Base-by-base conservation (phyloP, 37 sponge, comb jelly and placozoan species). In the Ephydatia muelleri region DNA sequence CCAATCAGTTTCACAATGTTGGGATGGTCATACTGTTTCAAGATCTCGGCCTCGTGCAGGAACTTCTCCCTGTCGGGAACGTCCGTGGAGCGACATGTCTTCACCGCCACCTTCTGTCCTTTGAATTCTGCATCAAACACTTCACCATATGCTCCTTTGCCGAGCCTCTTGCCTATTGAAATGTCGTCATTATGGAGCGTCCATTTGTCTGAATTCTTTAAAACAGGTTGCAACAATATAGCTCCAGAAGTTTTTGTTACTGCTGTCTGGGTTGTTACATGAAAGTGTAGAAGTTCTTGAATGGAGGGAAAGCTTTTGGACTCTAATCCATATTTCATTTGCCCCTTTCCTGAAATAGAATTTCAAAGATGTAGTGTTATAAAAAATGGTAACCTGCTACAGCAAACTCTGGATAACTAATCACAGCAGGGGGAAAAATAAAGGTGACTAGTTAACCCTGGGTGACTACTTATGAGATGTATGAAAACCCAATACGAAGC, bases 11-110 rank as follows among this genome's bases (percentile, higher is more conserved):
- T 83, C 39, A 97, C 98, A 73, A 97, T 92, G 49, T 97, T 93
- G 14, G 96, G 98, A 86, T 97, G 98, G 38, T 89, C 82, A 79
- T 97, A 95, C 76, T 95, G 96, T 36, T 93, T 88, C 72, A 97
- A 49, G 33, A 97, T 97, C 23, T 97, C 96, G 0, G 96, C 96
- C 43, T 97, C 98, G 38, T 82, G 78, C 32, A 95, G 49, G 72
- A 97, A 95, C 84, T 93, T 91, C 6, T 91, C 92, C 73, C 74
- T 86, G 39, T 92, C 97, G 2, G 73, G 48, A 27, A 88, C 33
- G 31, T 89, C 89, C 29, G 72, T 89, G 12, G 92, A 91, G 2
- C 92, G 90, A 72, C 98, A 97, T 22, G 92, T 89, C 77, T 97
- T 97, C 12, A 97, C 80, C 0, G 98, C 98, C 6, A 97, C 96